A percentile compares a stretch with the other conserved stretches of the same genome.
These are phyloP conservation scores for Myrmophylax atrothorax DNA, from an alignment of 2,113 vertebrate genomes.

Conservation along the genomic window DNA sequence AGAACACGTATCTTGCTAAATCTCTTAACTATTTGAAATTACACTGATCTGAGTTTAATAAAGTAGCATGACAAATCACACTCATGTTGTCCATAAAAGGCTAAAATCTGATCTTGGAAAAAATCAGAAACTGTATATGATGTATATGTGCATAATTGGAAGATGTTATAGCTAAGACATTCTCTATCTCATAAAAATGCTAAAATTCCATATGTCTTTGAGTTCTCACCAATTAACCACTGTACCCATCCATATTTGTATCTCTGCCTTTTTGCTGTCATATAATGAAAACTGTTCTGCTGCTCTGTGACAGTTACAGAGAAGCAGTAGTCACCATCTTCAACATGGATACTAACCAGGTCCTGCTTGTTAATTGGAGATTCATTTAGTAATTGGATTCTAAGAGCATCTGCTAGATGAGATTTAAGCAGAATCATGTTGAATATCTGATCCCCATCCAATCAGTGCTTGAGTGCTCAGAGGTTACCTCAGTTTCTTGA, in stretches of 20 bases:
- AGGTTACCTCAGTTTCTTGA: not conserved
- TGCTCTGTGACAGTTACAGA: not conserved
- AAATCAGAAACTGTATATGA: not conserved
- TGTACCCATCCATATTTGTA: not conserved
- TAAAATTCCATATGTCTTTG: not conserved
- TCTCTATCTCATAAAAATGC: not conserved
- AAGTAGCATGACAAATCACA: not conserved
- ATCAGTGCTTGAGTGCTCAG: not conserved
- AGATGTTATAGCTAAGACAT: not conserved
- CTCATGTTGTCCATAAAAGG: not conserved
- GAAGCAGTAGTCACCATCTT: not conserved
- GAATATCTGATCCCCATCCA: not conserved
- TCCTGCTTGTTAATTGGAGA: not conserved
- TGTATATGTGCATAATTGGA: not conserved
- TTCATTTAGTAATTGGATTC: not conserved
- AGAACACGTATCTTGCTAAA: not conserved
- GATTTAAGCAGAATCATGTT: not conserved
- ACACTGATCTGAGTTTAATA: not conserved
- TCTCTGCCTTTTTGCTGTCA: not conserved
- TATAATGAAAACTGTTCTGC: not conserved
- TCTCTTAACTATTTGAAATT: not conserved
- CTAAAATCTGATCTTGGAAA: not conserved
- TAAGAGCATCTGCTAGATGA: not conserved
- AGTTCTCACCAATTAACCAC: not conserved
- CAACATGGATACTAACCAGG: not conserved